These are phyloP conservation scores for Rotaria socialis DNA, from an alignment of 2,888 invertebrate genomes.

Conservation along the genomic window DNA sequence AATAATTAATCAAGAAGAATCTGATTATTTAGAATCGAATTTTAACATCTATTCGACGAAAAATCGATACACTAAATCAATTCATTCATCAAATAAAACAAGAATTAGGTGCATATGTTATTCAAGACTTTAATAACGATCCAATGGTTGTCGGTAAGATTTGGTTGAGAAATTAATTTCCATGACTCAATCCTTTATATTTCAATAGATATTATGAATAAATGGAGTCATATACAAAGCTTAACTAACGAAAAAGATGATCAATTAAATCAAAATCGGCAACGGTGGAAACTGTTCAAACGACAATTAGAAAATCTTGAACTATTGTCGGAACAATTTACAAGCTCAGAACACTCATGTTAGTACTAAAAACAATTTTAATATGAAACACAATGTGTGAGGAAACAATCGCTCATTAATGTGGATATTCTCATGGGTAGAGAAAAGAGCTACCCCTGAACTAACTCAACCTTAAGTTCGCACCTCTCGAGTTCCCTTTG, in stretches of 20 bases:
- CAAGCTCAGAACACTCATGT: background rate
- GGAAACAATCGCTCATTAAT: no score
- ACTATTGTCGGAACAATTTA: background rate
- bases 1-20: background rate
- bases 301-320: constrained; percentile 23
- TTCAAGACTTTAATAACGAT: background rate
- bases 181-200: background rate
- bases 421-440: no score
- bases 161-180: no score
- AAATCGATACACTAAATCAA: background rate
- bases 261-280: background rate
- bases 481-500: no score
- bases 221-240: background rate
- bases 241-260: background rate
- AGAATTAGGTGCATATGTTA: background rate
- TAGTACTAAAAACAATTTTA: no score
- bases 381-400: no score
- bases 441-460: no score
- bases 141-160: background rate
- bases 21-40: background rate
- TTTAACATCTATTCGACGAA: background rate
- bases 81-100: background rate
- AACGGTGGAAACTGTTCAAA: background rate
- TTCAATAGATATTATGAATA: background rate
- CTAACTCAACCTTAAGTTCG: no score